Base-by-base conservation (phyloP, 1,140 invertebrate genomes). In the Drosophila kikkawai region DNA sequence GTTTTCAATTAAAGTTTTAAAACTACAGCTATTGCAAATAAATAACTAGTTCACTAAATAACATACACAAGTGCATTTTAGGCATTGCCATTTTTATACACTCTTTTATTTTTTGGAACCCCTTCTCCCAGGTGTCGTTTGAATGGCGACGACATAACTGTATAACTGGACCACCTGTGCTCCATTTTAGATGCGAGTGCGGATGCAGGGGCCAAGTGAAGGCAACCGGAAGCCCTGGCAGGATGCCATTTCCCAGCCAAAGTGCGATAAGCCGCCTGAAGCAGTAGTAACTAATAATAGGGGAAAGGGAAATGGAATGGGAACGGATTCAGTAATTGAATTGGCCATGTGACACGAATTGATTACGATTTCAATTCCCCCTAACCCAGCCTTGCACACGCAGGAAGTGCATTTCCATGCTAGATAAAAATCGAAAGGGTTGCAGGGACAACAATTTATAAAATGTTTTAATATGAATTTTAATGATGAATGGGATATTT, bases 291-390 rank as follows among this genome's bases (percentile, higher is more conserved):
- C 63, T 68, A 65, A 47, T 51, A 47, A 37, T 44, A 41, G 19
- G 37, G 55, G 55, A 56, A 56, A 55, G 51, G 51, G 17, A 36
- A 53, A 12, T 7, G 50, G 17, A 34, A 34, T 13, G 34, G 51
- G 34, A 39, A 50, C 69, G 41, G 47, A 75, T 79, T 85, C 29
- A 50, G 56, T 80, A 86, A 83, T 86, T 88, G 64, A 83, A 88
- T 87, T 83, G 84, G 68, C 65, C 56, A 77, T 90, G 85, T 84
- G 84, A 88, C 84, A 84, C 81, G 85, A 88, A 88, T 88, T 75
- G 74, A 88, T 84, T 90, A 80, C 53, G 51, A 60, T 73, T 80
- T 74, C 68, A 36, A 65, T 75, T 82, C 53, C 36, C 39, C 19
- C 34, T 42, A 65, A 45, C 32, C 51, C 36, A 42, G 7, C 32